phyloP scores from a whole-genome alignment of 2,888 invertebrate genomes.

The Calameuta pallipes region DNA sequence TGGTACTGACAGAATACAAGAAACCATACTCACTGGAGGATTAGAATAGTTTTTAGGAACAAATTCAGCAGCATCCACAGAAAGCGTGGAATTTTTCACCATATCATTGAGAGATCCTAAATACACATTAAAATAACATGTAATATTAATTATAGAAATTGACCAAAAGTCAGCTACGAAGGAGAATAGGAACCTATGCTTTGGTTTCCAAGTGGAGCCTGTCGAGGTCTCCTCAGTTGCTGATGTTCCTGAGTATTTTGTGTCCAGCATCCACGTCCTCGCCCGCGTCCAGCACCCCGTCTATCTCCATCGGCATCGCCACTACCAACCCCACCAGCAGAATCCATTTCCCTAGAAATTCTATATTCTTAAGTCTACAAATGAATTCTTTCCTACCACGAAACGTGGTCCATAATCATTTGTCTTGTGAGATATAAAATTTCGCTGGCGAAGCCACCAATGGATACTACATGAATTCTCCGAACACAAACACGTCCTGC shows the following conservation, averaged over 20 bases:
- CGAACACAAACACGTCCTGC: too few relatives aligned
- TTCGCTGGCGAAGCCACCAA: too few relatives aligned
- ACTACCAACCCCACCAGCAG: slow-evolving; percentile 42
- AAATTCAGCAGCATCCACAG: slow-evolving; percentile 56
- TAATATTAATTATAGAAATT: too few relatives aligned
- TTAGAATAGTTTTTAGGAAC: slow-evolving; percentile 45
- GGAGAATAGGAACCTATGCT: slow-evolving; percentile 1
- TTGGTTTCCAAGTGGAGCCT: slow-evolving; percentile 6
- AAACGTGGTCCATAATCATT: too few relatives aligned
- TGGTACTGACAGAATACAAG: not conserved
- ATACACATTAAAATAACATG: not conserved
- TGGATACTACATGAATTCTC: too few relatives aligned
- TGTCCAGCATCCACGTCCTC: slow-evolving; percentile 42
- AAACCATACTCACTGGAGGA: not conserved
- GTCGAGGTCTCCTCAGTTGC: slow-evolving; percentile 44
- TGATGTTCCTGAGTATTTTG: slow-evolving; percentile 31
- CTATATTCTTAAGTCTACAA: not conserved
- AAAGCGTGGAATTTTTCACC: slow-evolving; percentile 47
- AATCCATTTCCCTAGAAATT: slow-evolving; percentile 45
- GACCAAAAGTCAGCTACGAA: too few relatives aligned
- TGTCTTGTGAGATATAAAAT: too few relatives aligned
- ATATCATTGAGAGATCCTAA: slow-evolving; percentile 30
- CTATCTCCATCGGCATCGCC: slow-evolving; percentile 39
- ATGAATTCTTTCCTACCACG: too few relatives aligned
- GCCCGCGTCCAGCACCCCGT: slow-evolving; percentile 25